These are phyloP conservation scores for Naso thynnoides DNA, from an alignment of 2,797 vertebrate genomes.

Conservation along the genomic window DNA sequence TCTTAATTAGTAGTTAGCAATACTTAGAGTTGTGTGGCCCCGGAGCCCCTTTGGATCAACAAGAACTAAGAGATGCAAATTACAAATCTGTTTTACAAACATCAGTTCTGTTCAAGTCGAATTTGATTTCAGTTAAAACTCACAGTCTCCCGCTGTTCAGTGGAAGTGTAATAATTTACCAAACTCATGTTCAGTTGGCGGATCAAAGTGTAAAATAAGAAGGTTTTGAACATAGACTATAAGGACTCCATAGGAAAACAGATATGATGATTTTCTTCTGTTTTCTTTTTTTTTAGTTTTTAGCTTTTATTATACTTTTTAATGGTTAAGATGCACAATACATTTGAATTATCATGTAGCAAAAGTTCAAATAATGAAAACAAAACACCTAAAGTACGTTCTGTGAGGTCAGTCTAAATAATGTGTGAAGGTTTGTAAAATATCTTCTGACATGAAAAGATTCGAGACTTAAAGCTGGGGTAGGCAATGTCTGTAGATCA, in stretches of 20 bases:
- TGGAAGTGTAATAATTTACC: constrained; percentile 25
- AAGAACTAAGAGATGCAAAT: constrained; percentile 68
- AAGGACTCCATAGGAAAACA: not conserved
- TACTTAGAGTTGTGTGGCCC: constrained; percentile 71
- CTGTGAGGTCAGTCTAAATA: not conserved
- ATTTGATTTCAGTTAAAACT: constrained; percentile 49
- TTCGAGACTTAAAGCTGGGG: not conserved
- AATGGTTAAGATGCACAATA: constrained; percentile 41
- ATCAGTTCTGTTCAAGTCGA: constrained; percentile 53
- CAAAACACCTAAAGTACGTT: not conserved
- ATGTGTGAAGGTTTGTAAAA: not conserved
- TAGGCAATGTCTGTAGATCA: no score
- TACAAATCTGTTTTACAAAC: constrained; percentile 60
- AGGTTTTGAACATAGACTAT: constrained; percentile 16
- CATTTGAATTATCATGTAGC: constrained; percentile 25
- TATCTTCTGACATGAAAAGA: constrained; percentile 1
- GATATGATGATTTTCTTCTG: not conserved
- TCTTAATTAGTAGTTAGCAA: constrained; percentile 80
- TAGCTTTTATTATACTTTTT: constrained; percentile 56
- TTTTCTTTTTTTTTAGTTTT: constrained; percentile 32
- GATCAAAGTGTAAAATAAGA: constrained; percentile 18
- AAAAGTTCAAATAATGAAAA: constrained; percentile 5
- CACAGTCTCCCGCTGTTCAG: constrained; percentile 19
- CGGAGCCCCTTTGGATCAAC: constrained; percentile 44
- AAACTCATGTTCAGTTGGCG: constrained; percentile 14